Conservation (phyloP, 2,888 invertebrate genomes). For the Capitulum mitella region DNA sequence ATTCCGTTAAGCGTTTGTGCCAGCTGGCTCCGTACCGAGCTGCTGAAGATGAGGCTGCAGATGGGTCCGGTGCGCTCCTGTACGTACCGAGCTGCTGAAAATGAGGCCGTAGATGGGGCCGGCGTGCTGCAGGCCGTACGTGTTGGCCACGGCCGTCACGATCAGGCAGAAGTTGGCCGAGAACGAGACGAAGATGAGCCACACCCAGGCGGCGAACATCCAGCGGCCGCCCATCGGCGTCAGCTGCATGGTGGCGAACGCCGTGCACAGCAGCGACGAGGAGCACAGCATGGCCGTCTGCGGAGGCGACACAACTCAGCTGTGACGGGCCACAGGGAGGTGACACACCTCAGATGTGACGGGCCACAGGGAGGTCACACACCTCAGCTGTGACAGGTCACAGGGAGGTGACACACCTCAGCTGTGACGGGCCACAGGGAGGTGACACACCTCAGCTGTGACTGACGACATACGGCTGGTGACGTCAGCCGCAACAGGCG, state of each 20-base stretch:
- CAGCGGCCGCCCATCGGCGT: constrained; percentile 39
- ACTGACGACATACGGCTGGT: neutral
- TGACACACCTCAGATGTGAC: too few relatives aligned
- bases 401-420: neutral
- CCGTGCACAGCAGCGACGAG: constrained; percentile 28
- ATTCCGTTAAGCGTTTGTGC: too few relatives aligned
- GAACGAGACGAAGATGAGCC: constrained; percentile 42
- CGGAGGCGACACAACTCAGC: neutral
- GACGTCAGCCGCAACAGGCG: too few relatives aligned
- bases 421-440: neutral
- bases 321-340: too few relatives aligned
- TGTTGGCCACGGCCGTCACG: constrained; percentile 42
- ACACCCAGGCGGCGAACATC: constrained; percentile 42
- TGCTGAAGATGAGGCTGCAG: too few relatives aligned
- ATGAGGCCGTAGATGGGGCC: constrained; percentile 36
- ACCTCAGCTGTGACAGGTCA: neutral
- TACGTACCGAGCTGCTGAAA: constrained; percentile 35
- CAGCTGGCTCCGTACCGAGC: too few relatives aligned
- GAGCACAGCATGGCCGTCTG: constrained; percentile 32
- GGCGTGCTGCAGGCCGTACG: constrained; percentile 42
- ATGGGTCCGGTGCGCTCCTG: too few relatives aligned
- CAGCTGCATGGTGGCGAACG: constrained; percentile 38
- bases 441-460: neutral
- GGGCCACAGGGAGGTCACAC: neutral
- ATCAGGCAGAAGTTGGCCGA: constrained; percentile 43